Evolutionary conservation across 2,888 invertebrate genomes (phyloP), one percentile per base, ranked within the genome.

Genomic region (Pyrochroa serraticornis): DNA sequence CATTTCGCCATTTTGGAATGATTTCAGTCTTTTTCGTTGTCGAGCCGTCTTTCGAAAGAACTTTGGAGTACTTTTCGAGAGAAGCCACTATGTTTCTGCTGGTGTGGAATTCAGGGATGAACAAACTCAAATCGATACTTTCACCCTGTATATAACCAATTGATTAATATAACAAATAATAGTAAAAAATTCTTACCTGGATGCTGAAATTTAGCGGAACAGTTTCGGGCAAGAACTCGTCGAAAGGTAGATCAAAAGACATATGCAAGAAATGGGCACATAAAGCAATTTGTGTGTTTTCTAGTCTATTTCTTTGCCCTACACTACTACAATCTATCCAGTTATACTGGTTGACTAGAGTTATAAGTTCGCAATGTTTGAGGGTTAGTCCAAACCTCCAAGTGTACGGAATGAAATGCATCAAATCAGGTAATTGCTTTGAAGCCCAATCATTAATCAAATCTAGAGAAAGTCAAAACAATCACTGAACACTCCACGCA

Each of bases 241-340:
- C 87, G 75, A 97, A 98, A 0, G 97, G 97, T 72, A 99, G 83
- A 75, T 93, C 93, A 75, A 97, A 95, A 2, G 95, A 94, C 67
- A 97, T 83, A 73, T 97, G 96, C 69, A 97, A 88, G 8, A 93
- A 85, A 75, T 97, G 96, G 0, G 97, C 97, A 75, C 95, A 95
- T 70, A 97, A 91, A 0, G 95, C 96, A 50, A 97, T 85, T 75
- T 95, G 94, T 79, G 94, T 89, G 78, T 97, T 97, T 81, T 97
- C 97, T 32, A 77, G 64, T 41, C 76, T 70, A 53, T 74, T 77
- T 49, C 74, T 68, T 77, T 94, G 94, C 70, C 94, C 92, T 45
- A 95, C 93, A 22, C 95, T 95, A 50, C 95, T 94, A 71, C 97
- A 97, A 79, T 99, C 98, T 66, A 99, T 92, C 99, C 98, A 99